Percentiles rank a stretch among this genome's conserved stretches.
Evolutionary conservation across 2,113 vertebrate species (phyloP).

Genomic region (Felis chaus): DNA sequence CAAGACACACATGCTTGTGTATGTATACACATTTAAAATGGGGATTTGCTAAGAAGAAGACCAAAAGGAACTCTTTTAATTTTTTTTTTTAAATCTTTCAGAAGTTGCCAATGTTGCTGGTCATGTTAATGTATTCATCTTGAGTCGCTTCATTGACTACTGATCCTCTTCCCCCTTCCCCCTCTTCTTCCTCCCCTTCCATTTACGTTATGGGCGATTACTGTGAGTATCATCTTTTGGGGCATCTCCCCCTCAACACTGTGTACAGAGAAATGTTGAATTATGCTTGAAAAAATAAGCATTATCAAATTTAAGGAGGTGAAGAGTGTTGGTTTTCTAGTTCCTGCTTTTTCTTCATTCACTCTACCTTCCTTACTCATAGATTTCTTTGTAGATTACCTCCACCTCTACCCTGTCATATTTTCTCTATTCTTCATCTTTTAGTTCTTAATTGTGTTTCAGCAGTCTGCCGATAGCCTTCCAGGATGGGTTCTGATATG

Average conservation of each 20-base stretch:
- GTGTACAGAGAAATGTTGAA: neutral
- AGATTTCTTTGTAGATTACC: conserved; percentile 4
- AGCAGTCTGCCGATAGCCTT: neutral
- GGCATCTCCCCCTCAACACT: neutral
- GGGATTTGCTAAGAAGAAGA: neutral
- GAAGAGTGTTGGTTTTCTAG: neutral
- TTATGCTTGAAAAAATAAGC: neutral
- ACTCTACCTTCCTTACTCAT: neutral
- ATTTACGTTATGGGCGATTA: neutral
- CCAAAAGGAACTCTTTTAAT: neutral
- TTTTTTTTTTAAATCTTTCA: neutral
- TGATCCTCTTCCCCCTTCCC: fast-evolving
- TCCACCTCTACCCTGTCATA: neutral
- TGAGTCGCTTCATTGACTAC: neutral
- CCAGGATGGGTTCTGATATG: neutral
- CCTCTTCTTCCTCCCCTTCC: fast-evolving
- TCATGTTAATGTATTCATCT: neutral
- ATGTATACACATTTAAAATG: neutral
- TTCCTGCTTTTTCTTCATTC: neutral
- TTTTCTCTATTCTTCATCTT: neutral
- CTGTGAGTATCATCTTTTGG: neutral
- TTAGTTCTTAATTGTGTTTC: conserved; percentile 22
- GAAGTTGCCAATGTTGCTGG: neutral
- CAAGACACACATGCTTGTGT: neutral
- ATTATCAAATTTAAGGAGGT: neutral